Conservation (phyloP, 2,113 vertebrate species). For the Camelus dromedarius region DNA sequence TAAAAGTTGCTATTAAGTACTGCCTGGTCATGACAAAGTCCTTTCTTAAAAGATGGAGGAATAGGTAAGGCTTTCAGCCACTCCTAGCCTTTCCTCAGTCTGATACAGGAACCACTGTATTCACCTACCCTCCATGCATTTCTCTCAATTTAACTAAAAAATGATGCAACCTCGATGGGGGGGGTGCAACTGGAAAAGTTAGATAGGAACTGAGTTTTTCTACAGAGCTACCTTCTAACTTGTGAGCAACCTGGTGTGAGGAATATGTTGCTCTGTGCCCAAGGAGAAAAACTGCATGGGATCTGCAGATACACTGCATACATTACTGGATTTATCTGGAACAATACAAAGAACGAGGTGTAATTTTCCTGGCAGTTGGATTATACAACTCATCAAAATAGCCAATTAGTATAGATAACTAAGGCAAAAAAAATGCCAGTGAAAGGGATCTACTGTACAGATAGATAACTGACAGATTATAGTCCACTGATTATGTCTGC, state of each 20-base stretch:
- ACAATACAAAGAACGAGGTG: not conserved
- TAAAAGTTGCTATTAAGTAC: slow-evolving; percentile 13
- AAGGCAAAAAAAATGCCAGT: not conserved
- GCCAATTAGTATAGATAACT: not conserved
- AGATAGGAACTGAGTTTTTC: not conserved
- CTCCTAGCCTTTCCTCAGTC: not conserved
- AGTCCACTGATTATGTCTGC: not conserved
- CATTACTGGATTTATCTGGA: not conserved
- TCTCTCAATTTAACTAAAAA: not conserved
- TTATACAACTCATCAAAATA: slow-evolving; percentile 30
- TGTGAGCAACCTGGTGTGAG: not conserved
- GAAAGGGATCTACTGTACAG: not conserved
- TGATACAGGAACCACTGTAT: not conserved
- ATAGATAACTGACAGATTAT: not conserved
- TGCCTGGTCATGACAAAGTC: not conserved
- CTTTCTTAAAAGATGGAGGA: not conserved
- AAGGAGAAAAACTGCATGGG: not conserved
- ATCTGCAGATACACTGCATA: not conserved
- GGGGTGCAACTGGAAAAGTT: not conserved
- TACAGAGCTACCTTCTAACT: not conserved
- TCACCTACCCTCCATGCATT: not conserved
- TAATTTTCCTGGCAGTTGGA: not conserved
- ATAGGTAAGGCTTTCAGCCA: not conserved
- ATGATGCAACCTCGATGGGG: not conserved
- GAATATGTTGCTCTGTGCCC: not conserved